A percentile compares a stretch with the other conserved stretches of the same genome.
Evolutionary conservation across 2,888 invertebrate genomes (phyloP).

Genomic region (Xylota sylvarum): DNA sequence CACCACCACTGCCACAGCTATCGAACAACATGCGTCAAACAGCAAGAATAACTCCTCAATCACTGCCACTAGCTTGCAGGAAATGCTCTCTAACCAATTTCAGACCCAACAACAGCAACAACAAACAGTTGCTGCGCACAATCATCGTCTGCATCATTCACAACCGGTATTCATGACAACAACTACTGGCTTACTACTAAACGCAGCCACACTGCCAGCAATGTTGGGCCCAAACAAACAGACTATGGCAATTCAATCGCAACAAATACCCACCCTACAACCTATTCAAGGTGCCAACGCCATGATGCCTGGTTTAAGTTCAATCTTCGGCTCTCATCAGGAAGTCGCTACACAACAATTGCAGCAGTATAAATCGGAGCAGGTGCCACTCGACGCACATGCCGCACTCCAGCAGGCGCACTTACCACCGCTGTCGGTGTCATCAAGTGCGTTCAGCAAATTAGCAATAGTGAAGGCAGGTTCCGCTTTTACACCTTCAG

Average conservation of each 20-base stretch:
- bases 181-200: conserved; percentile 83
- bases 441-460: conserved; percentile 73
- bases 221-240: conserved; percentile 80
- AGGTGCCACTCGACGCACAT: conserved; percentile 64
- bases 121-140: conserved; percentile 80
- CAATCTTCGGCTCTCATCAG: conserved; percentile 81
- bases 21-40: conserved; percentile 58
- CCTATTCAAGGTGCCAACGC: conserved; percentile 80
- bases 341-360: conserved; percentile 73
- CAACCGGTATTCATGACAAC: conserved; percentile 85
- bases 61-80: conserved; percentile 80
- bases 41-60: conserved; percentile 78
- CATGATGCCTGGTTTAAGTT: conserved; percentile 82
- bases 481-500: conserved; percentile 48
- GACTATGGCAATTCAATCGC: conserved; percentile 67
- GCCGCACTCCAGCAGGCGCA: conserved; percentile 75
- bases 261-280: conserved; percentile 82
- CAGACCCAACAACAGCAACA: conserved; percentile 81
- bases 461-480: conserved; percentile 65
- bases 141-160: conserved; percentile 79
- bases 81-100: conserved; percentile 80
- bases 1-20: conserved; percentile 50
- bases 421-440: conserved; percentile 63
- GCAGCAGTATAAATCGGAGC: conserved; percentile 73
- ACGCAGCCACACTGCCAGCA: conserved; percentile 83